Evolutionary conservation across 2,888 invertebrate species (phyloP), one percentile per base, ranked within the genome.

Genomic region (Polyploca ridens): DNA sequence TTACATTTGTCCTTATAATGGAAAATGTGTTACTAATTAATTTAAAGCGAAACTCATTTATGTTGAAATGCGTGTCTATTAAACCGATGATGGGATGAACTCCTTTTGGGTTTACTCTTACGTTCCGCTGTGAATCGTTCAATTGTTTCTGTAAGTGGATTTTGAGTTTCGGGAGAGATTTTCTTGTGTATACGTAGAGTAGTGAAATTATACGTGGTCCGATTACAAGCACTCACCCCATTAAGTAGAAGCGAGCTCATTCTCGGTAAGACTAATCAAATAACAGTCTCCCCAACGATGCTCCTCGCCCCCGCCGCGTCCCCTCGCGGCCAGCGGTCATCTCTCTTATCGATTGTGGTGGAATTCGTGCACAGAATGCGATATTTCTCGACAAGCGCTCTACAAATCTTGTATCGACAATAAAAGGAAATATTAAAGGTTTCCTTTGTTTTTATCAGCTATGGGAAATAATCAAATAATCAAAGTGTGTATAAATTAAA

Each of bases 261-360:
- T 94, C 94, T 93, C 93, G 90, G 94, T 91, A 93, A 93, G 94
- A 94, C 94, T 94, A 94, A 94, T 94, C 94, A 94, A 94, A 94
- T 94, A 94, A 94, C 93, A 90, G 91, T 89, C 93, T 88, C 92
- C 93, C 93, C 87, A 85, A 78, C 82, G 77, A 77, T 75, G 77
- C 70, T 78, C 82, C 82, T 80, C 77, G 66, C 67, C 59, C 75
- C 75, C 78, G 77, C 72, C 77, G 76, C 76, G 81, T 81, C 86
- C 79, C 86, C 91, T 84, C 89, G 91, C 90, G 91, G 89, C 90
- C 90, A 92, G 89, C 90, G 94, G 93, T 93, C 93, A 93, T 93
- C 93, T 94, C 91, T 90, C 93, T 92, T 94, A 94, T 94, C 94
- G 94, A 94, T 94, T 94, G 93, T 93, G 94, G 93, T 90, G 92